Base-by-base conservation (phyloP, 2,113 vertebrate species). In the Podilymbus podiceps region DNA sequence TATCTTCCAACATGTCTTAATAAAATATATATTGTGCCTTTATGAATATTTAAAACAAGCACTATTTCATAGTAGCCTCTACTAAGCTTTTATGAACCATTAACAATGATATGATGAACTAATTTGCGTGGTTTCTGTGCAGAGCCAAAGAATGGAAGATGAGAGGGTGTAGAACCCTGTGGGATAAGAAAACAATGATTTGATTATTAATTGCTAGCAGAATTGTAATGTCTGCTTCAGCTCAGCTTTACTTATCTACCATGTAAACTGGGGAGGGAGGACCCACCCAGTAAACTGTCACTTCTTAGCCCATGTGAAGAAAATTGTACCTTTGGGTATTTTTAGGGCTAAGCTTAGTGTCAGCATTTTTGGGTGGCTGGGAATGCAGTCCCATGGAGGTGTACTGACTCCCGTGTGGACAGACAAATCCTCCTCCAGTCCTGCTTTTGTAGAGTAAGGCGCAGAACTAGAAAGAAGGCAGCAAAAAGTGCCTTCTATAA, bases 31-130 rank as follows among this genome's bases (percentile, higher is more conserved):
- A 91, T 83, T 95, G 93, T 96, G 83, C 75, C 87, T 94, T 95
- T 93, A 97, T 98, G 95, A 98, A 97, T 98, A 91, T 98, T 98
- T 98, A 95, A 98, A 93, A 6, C 17, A 93, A 87, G 85, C 91
- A 96, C 97, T 98, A 88, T 94, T 91, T 96, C 81, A 47, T 97
- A 98, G 96, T 98, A 92, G 85, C 92, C 69, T 96, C 78, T 90
- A 77, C 64, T 96, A 98, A 94, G 94, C 95, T 95, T 94, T 95
- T 96, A 82, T 95, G 81, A 96, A 30, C 93, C 95, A 93, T 94
- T 94, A 94, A 89, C 78, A 58, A 44, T 85, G 85, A 46, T 55
- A 85, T 63, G 53, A 95, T 91, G 95, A 96, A 95, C 77, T 80
- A 82, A 93, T 95, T 93, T 46, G 25, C 73, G 71, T 21, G 50